Conservation (phyloP, 2,888 invertebrate genomes). For the Apamea anceps region DNA sequence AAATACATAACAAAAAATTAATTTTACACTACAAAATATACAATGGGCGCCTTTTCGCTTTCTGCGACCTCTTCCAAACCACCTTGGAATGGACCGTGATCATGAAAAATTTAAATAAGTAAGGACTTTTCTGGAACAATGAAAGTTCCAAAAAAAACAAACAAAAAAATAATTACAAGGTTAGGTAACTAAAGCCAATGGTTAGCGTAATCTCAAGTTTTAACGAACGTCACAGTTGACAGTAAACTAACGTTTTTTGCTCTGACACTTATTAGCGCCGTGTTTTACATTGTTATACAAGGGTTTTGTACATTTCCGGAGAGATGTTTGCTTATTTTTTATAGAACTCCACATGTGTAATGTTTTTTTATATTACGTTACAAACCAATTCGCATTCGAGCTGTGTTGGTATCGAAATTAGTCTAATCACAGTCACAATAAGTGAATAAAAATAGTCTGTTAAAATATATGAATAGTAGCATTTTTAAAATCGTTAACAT, state of each 20-base stretch:
- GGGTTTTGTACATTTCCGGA: neutral
- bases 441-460: neutral
- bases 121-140: neutral
- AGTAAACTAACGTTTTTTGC: neutral
- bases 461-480: neutral
- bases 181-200: neutral
- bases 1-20: neutral
- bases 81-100: neutral
- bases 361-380: too few relatives aligned
- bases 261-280: neutral
- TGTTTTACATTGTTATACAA: neutral
- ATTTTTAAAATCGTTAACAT: neutral
- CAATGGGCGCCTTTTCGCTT: neutral
- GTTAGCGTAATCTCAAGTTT: slow-evolving; percentile 8
- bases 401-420: neutral
- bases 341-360: neutral
- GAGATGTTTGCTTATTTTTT: neutral
- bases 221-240: slow-evolving; percentile 7
- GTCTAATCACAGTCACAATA: neutral
- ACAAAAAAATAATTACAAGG: neutral
- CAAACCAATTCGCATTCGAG: neutral
- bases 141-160: neutral
- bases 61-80: neutral
- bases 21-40: neutral
- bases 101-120: neutral